Percentiles rank a stretch among this genome's conserved stretches.
Evolutionary conservation across 30 jellyfish, hydroid and myxozoan species (phyloP).

Genomic region (Chrysaora quinquecirrha): DNA sequence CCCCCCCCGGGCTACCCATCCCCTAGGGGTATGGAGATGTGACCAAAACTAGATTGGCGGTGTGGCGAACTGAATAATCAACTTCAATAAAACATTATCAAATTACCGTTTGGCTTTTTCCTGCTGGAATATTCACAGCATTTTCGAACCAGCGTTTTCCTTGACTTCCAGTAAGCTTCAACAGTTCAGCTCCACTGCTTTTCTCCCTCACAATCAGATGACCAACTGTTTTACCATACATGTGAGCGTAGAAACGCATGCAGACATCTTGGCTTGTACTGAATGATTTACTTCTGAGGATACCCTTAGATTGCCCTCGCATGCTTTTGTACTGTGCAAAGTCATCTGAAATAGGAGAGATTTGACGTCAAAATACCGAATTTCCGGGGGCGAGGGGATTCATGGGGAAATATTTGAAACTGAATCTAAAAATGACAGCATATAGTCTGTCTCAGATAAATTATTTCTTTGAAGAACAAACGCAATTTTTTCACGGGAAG

Average conservation of each 20-base stretch:
- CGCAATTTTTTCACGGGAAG: no score
- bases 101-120: background rate
- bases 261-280: background rate
- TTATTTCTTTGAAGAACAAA: no score
- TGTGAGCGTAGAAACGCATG: conserved; percentile 14
- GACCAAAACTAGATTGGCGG: no score
- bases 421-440: no score
- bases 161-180: background rate
- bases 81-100: no score
- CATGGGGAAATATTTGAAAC: no score
- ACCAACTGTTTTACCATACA: background rate
- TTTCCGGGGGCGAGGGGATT: no score
- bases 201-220: background rate
- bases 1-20: no score
- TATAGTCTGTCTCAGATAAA: no score
- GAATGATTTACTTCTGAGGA: background rate
- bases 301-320: background rate
- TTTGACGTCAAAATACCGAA: no score
- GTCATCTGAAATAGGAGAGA: background rate
- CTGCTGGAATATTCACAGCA: background rate
- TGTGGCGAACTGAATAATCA: no score
- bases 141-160: conserved; percentile 3
- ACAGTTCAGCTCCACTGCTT: background rate
- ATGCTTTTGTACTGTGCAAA: background rate
- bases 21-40: no score